Evolutionary conservation across 2,113 vertebrate species (phyloP).

Genomic region (Lasiurus borealis): DNA sequence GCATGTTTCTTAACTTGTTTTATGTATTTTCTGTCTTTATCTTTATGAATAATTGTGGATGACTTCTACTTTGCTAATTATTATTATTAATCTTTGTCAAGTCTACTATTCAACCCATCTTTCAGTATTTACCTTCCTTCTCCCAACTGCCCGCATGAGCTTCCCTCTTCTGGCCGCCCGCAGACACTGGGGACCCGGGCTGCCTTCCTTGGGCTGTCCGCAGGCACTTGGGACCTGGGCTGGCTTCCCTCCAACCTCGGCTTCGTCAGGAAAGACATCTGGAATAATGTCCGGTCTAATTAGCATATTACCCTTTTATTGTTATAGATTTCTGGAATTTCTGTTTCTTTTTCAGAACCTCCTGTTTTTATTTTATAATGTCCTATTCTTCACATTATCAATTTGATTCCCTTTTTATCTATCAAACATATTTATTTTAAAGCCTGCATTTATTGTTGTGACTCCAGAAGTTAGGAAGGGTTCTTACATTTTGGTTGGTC

Average conservation of each 20-base stretch:
- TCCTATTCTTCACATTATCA: neutral
- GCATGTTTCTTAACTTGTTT: neutral
- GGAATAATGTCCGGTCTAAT: no score
- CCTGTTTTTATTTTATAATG: neutral
- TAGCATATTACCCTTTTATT: no score
- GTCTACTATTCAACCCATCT: neutral
- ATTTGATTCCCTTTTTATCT: constrained; percentile 4
- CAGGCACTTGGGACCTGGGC: no score
- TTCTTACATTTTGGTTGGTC: neutral
- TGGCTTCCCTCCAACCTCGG: no score
- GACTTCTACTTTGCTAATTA: neutral
- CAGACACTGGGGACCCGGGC: no score
- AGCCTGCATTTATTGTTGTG: neutral
- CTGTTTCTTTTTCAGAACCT: neutral
- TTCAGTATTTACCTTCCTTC: neutral
- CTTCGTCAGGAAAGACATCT: no score
- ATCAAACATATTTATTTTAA: neutral
- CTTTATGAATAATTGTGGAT: constrained; percentile 18
- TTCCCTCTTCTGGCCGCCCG: no score
- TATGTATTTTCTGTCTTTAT: neutral
- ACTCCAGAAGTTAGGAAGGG: neutral
- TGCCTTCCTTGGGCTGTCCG: no score
- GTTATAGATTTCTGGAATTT: neutral
- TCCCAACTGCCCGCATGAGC: no score
- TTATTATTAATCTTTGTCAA: neutral